Base-by-base conservation (phyloP, 2,888 invertebrate species). In the Ptilodon capucinus region DNA sequence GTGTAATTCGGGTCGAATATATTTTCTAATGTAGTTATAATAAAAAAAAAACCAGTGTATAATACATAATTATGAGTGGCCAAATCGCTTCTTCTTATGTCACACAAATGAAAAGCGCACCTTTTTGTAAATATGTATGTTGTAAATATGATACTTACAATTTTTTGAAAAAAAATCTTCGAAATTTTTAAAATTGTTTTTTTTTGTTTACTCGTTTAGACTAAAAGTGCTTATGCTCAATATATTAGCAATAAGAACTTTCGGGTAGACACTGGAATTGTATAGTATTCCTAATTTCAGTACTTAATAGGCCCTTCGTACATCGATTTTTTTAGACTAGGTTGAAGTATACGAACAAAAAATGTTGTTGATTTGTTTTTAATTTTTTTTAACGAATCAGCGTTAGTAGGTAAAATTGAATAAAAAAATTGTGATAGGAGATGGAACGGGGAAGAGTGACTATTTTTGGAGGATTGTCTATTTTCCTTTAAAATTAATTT, bases 211-310 rank as follows among this genome's bases (percentile, higher is more conserved):
- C 81, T 79, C 73, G 62, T 82, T 86, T 80, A 81, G 78, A 84
- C 72, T 81, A 76, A 79, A 84, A 59, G 79, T 84, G 89, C 90
- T 88, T 90, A 81, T 87, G 91, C 91, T 91, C 90, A 91, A 91
- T 88, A 82, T 81, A 79, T 78, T 85, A 86, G 81, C 75, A 69
- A 69, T 84, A 84, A 85, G 82, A 58, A 67, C 65, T 63, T 67
- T 66, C 60, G 67, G 71, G 75, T 75, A 75, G 73, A 60, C 45
- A 48, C 65, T 52, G 70, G 72, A 69, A 76, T 73, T 75, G 68
- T 76, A 71, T 64, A 61, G 58, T 70, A 68, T 64, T 68, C 64
- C 58, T 65, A 60, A 63, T 63, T 55, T 71, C 69, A 68, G 73
- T 80, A 78, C 77, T 79, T 77, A 78, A 64, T 66, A 59, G 60